These are phyloP conservation scores for Chlamydotis undulata DNA, from an alignment of 2,113 vertebrate species.

Conservation along the genomic window DNA sequence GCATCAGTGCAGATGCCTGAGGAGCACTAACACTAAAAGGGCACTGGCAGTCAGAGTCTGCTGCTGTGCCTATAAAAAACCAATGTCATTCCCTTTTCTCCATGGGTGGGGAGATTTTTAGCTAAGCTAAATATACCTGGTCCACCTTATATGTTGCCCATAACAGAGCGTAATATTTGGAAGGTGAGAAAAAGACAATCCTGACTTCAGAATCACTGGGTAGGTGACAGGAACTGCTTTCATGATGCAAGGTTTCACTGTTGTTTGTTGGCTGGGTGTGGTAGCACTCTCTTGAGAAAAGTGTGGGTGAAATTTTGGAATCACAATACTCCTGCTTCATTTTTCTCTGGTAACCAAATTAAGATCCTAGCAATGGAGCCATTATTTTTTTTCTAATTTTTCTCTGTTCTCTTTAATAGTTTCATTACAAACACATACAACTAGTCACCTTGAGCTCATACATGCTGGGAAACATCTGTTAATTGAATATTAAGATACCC, in stretches of 20 bases:
- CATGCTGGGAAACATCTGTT: conserved; percentile 47
- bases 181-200: background rate
- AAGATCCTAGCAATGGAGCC: background rate
- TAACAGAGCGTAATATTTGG: background rate
- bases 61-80: background rate
- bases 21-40: background rate
- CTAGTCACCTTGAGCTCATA: conserved; percentile 11
- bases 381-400: conserved; percentile 9
- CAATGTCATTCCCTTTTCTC: background rate
- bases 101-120: background rate
- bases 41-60: background rate
- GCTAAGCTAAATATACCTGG: background rate
- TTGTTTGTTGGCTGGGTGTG: background rate
- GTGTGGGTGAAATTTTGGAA: conserved; percentile 20
- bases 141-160: background rate
- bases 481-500: conserved; percentile 44
- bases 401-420: conserved; percentile 10
- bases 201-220: background rate
- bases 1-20: background rate
- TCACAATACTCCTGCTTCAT: background rate
- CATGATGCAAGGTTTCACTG: background rate
- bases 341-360: background rate
- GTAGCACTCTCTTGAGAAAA: conserved; percentile 13
- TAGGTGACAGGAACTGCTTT: background rate
- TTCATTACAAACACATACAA: conserved; percentile 10